phyloP scores from a whole-genome alignment of 1,140 invertebrate species.

The Drosophila miranda region DNA sequence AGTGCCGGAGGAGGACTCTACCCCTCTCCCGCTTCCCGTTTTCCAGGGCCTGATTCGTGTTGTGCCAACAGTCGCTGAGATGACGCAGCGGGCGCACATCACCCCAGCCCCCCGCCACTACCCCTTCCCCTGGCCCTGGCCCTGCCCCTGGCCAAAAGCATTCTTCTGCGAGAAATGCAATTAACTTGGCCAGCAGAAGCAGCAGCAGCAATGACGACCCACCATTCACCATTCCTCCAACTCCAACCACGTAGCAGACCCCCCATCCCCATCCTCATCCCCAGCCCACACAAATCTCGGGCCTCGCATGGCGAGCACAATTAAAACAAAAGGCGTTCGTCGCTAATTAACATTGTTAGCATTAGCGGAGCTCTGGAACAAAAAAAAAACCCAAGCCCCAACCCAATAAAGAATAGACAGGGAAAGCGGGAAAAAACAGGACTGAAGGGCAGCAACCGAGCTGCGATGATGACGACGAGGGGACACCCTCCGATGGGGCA shows the following conservation, averaged over 20 bases:
- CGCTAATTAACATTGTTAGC: slow-evolving; percentile 66
- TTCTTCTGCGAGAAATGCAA: slow-evolving; percentile 69
- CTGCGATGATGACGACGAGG: background rate
- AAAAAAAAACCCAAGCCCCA: slow-evolving; percentile 3
- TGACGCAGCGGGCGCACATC: slow-evolving; percentile 44
- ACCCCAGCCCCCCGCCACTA: too few species aligned
- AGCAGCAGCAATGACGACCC: slow-evolving; percentile 31
- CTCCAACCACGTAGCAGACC: background rate
- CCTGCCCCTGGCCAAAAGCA: slow-evolving; percentile 43
- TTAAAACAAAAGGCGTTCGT: slow-evolving; percentile 53
- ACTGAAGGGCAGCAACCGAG: slow-evolving; percentile 9
- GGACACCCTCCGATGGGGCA: slow-evolving; percentile 4
- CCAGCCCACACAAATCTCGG: slow-evolving; percentile 29
- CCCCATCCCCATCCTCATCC: background rate
- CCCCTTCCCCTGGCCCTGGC: too few species aligned
- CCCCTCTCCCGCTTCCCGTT: background rate
- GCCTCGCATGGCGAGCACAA: slow-evolving; percentile 26
- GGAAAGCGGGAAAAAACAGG: slow-evolving; percentile 1
- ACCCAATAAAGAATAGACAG: background rate
- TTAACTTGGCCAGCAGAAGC: slow-evolving; percentile 49
- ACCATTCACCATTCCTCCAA: slow-evolving; percentile 5
- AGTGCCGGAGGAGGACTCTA: slow-evolving; percentile 35
- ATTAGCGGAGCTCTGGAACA: slow-evolving; percentile 24
- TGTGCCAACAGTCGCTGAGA: slow-evolving; percentile 67
- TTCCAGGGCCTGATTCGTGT: slow-evolving; percentile 61